Base-by-base conservation (phyloP, 2,888 invertebrate species). In the Gnatocerus cornutus region DNA sequence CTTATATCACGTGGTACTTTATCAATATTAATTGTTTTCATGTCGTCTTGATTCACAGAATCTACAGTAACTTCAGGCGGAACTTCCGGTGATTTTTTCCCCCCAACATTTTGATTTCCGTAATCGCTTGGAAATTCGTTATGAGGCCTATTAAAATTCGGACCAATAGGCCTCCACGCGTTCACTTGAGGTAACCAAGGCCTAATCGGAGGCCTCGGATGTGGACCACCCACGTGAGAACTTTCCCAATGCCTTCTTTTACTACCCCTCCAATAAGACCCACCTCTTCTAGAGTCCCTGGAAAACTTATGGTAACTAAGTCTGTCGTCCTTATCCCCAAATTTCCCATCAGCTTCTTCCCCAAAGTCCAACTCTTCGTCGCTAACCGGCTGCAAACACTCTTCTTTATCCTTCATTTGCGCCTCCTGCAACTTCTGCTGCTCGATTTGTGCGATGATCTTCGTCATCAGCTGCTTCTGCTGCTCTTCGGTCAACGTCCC, bases 21-120 rank as follows among this genome's bases (percentile, higher is more conserved):
- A 81, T 96, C 96, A 46, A 97, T 95, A 68, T 91, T 91, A 33
- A 96, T 94, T 3, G 92, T 91, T 76, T 92, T 92, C 75, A 92
- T 91, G 0, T 93, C 90, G 79, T 94, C 93, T 61, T 88, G 87
- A 74, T 88, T 86, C 9, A 90, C 89, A 73, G 74, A 74, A 67
- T 75, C 73, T 7, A 75, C 72, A 2, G 71, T 67, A 10, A 76
- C 50, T 37, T 72, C 72, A 7, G 27, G 41, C n/a, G 69, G 43
- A 37, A 65, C 58, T 5, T 77, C 78, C 9, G 77, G 75, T 1
- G 78, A 76, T 68, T 75, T 61, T 68, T 71, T 46, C 7, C 71
- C 71, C 9, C 72, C 76, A 14, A 68, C 48, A 13, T 39, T 21
- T 30, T 41, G 33, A 29, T n/a, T 41, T 27, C 21, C 13, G 27